phyloP scores from a whole-genome alignment of 2,797 vertebrate species.

The Uromys caudimaculatus region DNA sequence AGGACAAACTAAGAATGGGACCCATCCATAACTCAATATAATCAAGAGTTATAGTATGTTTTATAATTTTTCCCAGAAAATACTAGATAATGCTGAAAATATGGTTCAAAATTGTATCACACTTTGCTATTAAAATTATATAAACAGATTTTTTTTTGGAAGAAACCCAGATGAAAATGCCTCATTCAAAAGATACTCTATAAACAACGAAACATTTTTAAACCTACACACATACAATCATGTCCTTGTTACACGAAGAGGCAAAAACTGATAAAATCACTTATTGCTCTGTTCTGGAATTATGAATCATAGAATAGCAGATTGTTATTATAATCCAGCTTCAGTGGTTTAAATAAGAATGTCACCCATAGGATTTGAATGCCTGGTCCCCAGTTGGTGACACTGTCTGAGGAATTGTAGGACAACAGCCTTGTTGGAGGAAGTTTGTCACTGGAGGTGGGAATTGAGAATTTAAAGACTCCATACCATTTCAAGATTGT shows the following conservation, averaged over 20 bases:
- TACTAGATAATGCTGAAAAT: conserved; percentile 50
- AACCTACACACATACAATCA: neutral
- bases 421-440: neutral
- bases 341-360: neutral
- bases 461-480: neutral
- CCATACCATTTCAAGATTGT: neutral
- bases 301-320: neutral
- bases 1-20: conserved; percentile 61
- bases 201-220: neutral
- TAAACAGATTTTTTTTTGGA: neutral
- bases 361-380: neutral
- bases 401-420: neutral
- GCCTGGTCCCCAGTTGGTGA: neutral
- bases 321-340: neutral
- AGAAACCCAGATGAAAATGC: conserved; percentile 55
- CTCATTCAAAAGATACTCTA: neutral
- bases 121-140: neutral
- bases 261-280: neutral
- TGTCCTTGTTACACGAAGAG: neutral
- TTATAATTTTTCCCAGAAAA: conserved; percentile 50
- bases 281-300: neutral
- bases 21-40: neutral
- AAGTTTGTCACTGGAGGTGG: neutral
- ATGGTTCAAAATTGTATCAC: conserved; percentile 66
- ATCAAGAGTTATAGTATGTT: conserved; percentile 53